Evolutionary conservation across 2,797 vertebrate genomes (phyloP), one percentile per base, ranked within the genome.

Genomic region (Coilia nasus): DNA sequence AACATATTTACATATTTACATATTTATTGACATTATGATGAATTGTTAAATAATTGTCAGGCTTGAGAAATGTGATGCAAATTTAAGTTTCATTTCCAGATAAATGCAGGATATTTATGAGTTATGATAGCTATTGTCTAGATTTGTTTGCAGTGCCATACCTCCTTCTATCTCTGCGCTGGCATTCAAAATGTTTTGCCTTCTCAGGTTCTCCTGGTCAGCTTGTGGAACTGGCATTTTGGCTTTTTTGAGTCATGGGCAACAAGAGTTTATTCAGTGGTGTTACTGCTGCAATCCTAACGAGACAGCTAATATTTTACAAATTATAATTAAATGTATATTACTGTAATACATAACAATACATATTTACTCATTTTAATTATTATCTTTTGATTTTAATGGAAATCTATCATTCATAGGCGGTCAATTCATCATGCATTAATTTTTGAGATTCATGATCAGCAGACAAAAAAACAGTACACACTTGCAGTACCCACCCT

Each of bases 161-260:
- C 89, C 89, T 89, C 85, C 85, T 54, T 46, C 75, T 80, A 87
- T 83, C 81, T 86, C 87, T 21, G 83, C 85, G 44, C 75, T 84
- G 25, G 82, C 60, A 19, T 59, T 56, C 78, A 83, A 46, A 15
- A 17, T n/a, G 56, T 81, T 82, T 41, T 82, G 84, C 62, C 87
- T 82, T 80, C 59, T 86, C 28, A 59, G 84, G 82, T 85, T 86
- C 46, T 75, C 81, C 46, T 81, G 3, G 14, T 87, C 81, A 10
- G 35, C 81, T 62, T 82, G 17, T 31, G 81, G 81, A 47, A 85
- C 87, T 62, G 87, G 86, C 89, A 90, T 88, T 87, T 44, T 86
- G 86, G 75, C 35, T 44, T 78, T 75, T 82, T 67, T 81, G n/a
- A 83, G 44, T 57, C 71, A 78, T 21, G 35, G 6, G 17, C 71